These are phyloP conservation scores for Eulithis prunata DNA, from an alignment of 2,888 invertebrate species.

Conservation along the genomic window DNA sequence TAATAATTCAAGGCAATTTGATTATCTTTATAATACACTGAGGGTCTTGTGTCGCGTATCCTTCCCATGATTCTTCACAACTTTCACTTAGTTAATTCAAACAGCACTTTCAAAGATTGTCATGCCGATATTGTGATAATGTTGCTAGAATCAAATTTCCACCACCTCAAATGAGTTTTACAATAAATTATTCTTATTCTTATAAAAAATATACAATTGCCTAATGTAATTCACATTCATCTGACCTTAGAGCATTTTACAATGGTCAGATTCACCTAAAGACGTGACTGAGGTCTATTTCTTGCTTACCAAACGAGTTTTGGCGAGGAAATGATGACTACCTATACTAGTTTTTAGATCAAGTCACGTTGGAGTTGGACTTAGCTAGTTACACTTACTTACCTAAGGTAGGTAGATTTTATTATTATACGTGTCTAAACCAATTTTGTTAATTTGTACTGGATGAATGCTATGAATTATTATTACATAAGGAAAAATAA, in stretches of 20 bases:
- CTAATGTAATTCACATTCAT: too few relatives aligned
- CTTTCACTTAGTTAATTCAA: constrained; percentile 21
- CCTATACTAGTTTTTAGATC: constrained; percentile 10
- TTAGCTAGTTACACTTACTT: neutral
- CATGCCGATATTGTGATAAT: neutral
- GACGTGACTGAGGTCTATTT: constrained; percentile 1
- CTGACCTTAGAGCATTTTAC: too few relatives aligned
- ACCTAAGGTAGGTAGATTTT: too few relatives aligned
- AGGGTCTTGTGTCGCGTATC: constrained; percentile 5
- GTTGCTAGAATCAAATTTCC: constrained; percentile 6
- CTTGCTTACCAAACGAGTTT: constrained; percentile 15
- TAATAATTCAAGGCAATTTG: neutral
- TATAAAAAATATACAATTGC: too few relatives aligned
- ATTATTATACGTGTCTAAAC: too few relatives aligned
- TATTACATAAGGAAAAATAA: too few relatives aligned
- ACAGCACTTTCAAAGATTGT: constrained; percentile 15
- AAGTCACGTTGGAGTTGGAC: neutral
- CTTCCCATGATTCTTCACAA: constrained; percentile 13
- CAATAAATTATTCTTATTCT: too few relatives aligned
- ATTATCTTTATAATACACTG: neutral
- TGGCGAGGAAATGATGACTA: constrained; percentile 6
- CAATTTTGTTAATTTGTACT: too few relatives aligned
- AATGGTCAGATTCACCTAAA: too few relatives aligned
- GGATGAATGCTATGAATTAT: too few relatives aligned
- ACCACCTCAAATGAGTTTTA: too few relatives aligned